A percentile compares a stretch with the other conserved stretches of the same genome.
phyloP scores from a whole-genome alignment of 2,113 vertebrate genomes.

The Saccopteryx leptura region DNA sequence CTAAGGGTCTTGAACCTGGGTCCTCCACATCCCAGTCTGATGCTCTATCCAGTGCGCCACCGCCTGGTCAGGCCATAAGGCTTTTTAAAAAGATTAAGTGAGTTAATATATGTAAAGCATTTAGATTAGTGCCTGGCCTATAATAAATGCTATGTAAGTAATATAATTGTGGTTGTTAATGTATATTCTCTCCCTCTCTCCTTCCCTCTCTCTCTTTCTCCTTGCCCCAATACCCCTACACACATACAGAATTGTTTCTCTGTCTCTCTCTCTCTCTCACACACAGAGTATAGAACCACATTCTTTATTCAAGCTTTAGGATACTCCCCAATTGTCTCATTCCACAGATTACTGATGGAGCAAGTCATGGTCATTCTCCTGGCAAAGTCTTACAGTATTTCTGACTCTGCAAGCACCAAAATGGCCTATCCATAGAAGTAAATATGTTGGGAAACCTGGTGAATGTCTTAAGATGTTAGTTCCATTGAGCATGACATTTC shows the following conservation, averaged over 20 bases:
- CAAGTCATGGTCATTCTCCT: conserved; percentile 2
- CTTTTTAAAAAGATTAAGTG: conserved; percentile 43
- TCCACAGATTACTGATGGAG: neutral
- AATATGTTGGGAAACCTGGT: neutral
- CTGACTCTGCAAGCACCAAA: conserved; percentile 36
- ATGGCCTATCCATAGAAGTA: neutral
- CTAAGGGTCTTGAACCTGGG: too few species aligned
- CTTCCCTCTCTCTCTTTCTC: neutral
- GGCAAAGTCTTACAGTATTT: neutral
- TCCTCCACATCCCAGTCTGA: too few species aligned
- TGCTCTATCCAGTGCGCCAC: too few species aligned
- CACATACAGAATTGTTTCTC: neutral
- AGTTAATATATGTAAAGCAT: conserved; percentile 26
- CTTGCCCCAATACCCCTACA: neutral
- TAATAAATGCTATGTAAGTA: conserved; percentile 1
- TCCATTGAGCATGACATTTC: neutral
- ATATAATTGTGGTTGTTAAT: neutral
- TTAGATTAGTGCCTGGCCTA: conserved; percentile 19
- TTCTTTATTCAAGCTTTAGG: conserved; percentile 42
- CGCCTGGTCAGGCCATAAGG: too few species aligned
- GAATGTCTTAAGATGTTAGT: neutral
- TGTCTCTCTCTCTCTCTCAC: neutral
- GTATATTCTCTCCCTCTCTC: neutral
- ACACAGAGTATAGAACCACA: neutral
- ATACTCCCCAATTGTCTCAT: neutral